phyloP scores from a whole-genome alignment of 92 coral and sea anemone genomes.

The Virgularia gustaviana region DNA sequence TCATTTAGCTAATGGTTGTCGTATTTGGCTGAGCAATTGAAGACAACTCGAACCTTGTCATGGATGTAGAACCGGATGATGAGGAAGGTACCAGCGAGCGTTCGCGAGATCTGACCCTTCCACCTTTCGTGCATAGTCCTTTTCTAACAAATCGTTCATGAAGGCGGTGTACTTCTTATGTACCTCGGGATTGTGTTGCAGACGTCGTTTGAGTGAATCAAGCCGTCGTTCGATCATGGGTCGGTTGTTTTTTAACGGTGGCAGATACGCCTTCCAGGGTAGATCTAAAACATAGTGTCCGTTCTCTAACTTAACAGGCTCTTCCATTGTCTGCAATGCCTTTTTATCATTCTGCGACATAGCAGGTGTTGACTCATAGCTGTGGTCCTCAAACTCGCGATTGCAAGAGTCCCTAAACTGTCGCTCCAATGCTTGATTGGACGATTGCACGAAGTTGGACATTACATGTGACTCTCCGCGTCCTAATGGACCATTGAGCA shows the following conservation, averaged over 20 bases:
- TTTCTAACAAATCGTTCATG: not conserved
- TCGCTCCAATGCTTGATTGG: conserved; percentile 2
- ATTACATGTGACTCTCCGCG: not conserved
- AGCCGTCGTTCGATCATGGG: not conserved
- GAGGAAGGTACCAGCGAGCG: not conserved
- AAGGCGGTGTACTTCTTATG: not conserved
- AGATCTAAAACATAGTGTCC: too few relatives aligned
- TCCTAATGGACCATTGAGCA: conserved; percentile 66
- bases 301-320: too few relatives aligned
- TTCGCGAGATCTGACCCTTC: not conserved
- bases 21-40: conserved; percentile 59
- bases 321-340: too few relatives aligned
- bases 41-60: conserved; percentile 52
- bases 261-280: too few relatives aligned
- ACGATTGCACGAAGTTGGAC: conserved; percentile 32
- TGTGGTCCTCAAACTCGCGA: conserved; percentile 55
- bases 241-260: too few relatives aligned
- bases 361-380: conserved; percentile 30
- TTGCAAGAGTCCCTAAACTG: conserved; percentile 57
- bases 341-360: conserved; percentile 45
- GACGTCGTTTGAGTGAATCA: not conserved
- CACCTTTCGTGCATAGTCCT: not conserved
- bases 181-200: not conserved
- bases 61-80: conserved; percentile 26
- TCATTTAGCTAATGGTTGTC: conserved; percentile 53